phyloP scores from a whole-genome alignment of 2,888 invertebrate genomes.

The Sisyra terminalis region DNA sequence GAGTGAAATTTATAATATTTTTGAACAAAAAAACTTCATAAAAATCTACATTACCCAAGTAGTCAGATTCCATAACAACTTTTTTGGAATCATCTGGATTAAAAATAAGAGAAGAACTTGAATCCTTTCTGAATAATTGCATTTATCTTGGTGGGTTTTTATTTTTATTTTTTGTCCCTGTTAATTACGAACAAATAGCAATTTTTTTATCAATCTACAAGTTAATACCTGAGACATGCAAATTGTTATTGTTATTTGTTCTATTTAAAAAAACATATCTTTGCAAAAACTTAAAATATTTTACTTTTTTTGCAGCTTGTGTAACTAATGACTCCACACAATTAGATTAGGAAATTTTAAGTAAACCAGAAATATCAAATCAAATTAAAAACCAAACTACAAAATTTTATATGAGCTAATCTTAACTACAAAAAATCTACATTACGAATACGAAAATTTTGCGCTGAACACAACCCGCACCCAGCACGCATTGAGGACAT shows the following conservation, averaged over 20 bases:
- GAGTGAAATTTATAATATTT: no score
- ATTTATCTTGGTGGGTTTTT: not conserved
- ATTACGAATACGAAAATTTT: conserved; percentile 15
- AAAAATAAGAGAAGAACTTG: no score
- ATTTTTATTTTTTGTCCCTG: conserved; percentile 3
- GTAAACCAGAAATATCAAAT: conserved; percentile 23
- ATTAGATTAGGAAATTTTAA: conserved; percentile 35
- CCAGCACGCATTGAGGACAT: conserved; percentile 83
- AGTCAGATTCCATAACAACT: no score
- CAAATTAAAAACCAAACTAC: conserved; percentile 9
- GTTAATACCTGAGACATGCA: no score
- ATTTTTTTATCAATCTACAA: conserved; percentile 14
- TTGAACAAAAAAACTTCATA: no score
- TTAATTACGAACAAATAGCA: conserved; percentile 5
- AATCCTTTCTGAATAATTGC: no score
- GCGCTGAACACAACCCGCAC: conserved; percentile 45
- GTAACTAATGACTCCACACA: conserved; percentile 36
- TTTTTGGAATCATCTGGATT: no score
- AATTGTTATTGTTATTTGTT: not conserved
- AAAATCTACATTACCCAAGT: no score
- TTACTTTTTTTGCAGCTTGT: conserved; percentile 39
- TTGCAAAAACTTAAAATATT: conserved; percentile 3
- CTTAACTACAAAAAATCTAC: conserved; percentile 10
- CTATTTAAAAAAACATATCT: not conserved
- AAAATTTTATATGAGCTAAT: conserved; percentile 11